These are phyloP conservation scores for Cassiopea andromeda DNA, from an alignment of 30 jellyfish, hydroid and myxozoan genomes.

Conservation along the genomic window DNA sequence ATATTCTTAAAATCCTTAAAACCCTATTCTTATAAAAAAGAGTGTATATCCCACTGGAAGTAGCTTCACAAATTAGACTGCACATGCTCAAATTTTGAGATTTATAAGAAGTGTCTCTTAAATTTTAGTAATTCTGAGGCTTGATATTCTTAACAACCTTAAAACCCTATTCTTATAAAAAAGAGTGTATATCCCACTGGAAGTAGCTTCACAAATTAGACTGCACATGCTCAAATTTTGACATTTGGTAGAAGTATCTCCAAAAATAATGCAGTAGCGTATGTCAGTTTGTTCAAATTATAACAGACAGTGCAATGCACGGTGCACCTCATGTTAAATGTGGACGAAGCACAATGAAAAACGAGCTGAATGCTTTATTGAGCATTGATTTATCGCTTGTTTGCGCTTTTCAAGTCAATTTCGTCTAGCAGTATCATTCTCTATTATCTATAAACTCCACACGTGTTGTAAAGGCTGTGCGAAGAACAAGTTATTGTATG, in stretches of 20 bases:
- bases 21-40: too few species aligned
- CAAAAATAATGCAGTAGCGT: not conserved
- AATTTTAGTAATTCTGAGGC: too few species aligned
- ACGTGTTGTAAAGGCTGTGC: slow-evolving; percentile 65
- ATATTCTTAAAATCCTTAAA: too few species aligned
- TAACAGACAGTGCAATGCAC: not conserved
- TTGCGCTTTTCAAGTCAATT: slow-evolving; percentile 70
- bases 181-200: too few species aligned
- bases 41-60: too few species aligned
- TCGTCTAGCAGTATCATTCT: slow-evolving; percentile 15
- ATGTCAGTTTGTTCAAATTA: not conserved
- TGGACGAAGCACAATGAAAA: not conserved
- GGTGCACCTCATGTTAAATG: not conserved
- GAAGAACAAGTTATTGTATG: not conserved
- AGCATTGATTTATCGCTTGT: slow-evolving; percentile 5
- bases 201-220: too few species aligned
- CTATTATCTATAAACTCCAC: slow-evolving; percentile 16
- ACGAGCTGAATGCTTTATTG: not conserved
- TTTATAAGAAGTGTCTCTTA: too few species aligned
- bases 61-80: too few species aligned
- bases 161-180: too few species aligned
- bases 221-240: too few species aligned
- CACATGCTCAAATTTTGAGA: too few species aligned
- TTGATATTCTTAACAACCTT: too few species aligned
- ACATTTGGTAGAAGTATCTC: not conserved